Conservation (phyloP, 2,797 vertebrate species). For the Paguma larvata region DNA sequence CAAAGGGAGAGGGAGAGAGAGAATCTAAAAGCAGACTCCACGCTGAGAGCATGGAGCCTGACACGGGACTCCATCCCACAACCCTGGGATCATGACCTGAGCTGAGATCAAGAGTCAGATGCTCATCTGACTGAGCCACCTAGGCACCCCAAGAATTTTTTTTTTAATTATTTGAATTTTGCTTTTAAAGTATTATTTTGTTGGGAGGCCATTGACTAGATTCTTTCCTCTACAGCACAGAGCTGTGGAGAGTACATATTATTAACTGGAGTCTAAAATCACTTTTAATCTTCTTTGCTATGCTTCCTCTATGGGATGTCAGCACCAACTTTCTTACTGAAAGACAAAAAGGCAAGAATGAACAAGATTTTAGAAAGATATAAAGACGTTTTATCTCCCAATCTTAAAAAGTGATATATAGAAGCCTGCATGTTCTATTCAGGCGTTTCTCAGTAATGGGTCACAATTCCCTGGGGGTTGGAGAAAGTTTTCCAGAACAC, state of each 20-base stretch:
- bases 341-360: slow-evolving; percentile 55
- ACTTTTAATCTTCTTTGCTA: slow-evolving; percentile 55
- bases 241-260: not conserved
- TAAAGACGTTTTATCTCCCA: slow-evolving; percentile 22
- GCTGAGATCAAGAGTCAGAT: no score
- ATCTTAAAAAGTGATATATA: slow-evolving; percentile 27
- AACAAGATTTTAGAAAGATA: slow-evolving; percentile 52
- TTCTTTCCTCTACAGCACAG: not conserved
- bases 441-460: slow-evolving; percentile 28
- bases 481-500: slow-evolving; percentile 1
- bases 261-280: not conserved
- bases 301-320: not conserved
- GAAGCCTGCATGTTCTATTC: not conserved
- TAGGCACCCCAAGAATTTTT: not conserved
- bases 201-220: slow-evolving; percentile 17
- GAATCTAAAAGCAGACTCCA: no score
- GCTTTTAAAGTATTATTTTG: slow-evolving; percentile 55
- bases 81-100: no score
- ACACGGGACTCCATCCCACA: no score
- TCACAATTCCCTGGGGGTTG: not conserved
- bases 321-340: slow-evolving; percentile 26
- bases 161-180: not conserved
- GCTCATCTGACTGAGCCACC: no score
- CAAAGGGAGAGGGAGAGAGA: no score
- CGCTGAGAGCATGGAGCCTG: no score